A percentile compares a stretch with the other conserved stretches of the same genome.
These are phyloP conservation scores for Blastomussa wellsi DNA, from an alignment of 92 coral and sea anemone species.

Conservation along the genomic window DNA sequence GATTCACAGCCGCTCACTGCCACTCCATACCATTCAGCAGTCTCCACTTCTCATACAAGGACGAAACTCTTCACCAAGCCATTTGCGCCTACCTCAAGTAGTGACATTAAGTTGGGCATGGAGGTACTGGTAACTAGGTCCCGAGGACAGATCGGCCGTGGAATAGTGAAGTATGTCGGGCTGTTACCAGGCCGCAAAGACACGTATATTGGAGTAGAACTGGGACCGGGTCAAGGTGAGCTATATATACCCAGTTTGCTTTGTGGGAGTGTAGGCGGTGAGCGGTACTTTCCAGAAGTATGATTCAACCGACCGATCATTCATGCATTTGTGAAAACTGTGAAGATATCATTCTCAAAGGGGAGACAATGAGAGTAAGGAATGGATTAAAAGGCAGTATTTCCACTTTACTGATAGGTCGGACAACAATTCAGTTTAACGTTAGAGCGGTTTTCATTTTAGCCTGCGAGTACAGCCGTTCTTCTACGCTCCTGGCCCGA, in stretches of 20 bases:
- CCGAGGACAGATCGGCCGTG: conserved; percentile 78
- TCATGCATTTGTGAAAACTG: background rate
- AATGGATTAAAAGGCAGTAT: too few relatives aligned
- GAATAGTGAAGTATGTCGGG: conserved; percentile 82
- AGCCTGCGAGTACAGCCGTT: too few relatives aligned
- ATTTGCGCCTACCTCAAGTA: conserved; percentile 62
- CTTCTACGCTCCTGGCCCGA: too few relatives aligned
- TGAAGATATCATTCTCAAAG: too few relatives aligned
- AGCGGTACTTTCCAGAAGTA: too few relatives aligned
- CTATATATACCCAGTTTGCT: background rate
- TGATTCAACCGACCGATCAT: background rate
- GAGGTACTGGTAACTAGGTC: conserved; percentile 81
- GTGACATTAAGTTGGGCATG: conserved; percentile 79
- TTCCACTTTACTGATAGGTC: background rate
- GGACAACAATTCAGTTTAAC: background rate
- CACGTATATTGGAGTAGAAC: conserved; percentile 82
- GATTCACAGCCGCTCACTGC: conserved; percentile 14
- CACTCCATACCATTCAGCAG: conserved; percentile 33
- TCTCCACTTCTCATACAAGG: background rate
- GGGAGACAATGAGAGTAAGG: background rate
- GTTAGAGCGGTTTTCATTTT: too few relatives aligned
- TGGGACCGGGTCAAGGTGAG: conserved; percentile 46
- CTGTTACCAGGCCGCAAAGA: conserved; percentile 63
- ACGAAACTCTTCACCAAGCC: conserved; percentile 53
- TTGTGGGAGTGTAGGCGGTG: background rate